Base-by-base conservation (phyloP, 53 echinoderm and acorn worm species). In the Henricia sp. region DNA sequence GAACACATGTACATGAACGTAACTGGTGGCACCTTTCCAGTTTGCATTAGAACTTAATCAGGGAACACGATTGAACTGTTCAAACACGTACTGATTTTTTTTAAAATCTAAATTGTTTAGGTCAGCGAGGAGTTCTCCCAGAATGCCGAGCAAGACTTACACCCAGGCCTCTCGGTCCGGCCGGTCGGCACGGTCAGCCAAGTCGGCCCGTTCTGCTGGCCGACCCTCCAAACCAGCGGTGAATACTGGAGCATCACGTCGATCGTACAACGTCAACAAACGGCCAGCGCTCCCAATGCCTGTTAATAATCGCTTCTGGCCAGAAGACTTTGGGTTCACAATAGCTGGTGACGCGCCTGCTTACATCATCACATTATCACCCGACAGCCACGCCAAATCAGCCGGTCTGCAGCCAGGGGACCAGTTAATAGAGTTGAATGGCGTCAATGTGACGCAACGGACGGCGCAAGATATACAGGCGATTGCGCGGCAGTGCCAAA, bases 361-460 rank as follows among this genome's bases (percentile, higher is more conserved):
- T 0, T 97, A 97, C 54, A 97, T 97, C 52, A 82, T 94, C 24
- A 70, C 88, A 1, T 91, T 97, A 23, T 64, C 85, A 35, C 88
- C 88, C 17, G 68, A 84, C 33, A 97, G 94, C 53, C 99, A 94
- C 80, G 99, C 99, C 1, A 85, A 92, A 50, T 71, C 88, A 8
- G 99, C 99, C 13, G 99, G 99, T 42, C 82, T 97, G 25, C 99
- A 97, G 37, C 94, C 94, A 6, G 99, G 99, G 25, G 99, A 97
- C 66, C 99, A 97, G 60, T 80, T 97, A 6, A 91, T 97, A 0
- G 94, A 97, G 64, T 72, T 97, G 11, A 89, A 92, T 35, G 90
- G 92, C 42, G 86, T 85, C 41, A 94, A 90, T 58, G 91, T 97
- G 14, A 90, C 94, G 12, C 90, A 90, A 42, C 52, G 92, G 40